Conservation (phyloP, 2,888 invertebrate genomes). For the Zonitis immaculata region DNA sequence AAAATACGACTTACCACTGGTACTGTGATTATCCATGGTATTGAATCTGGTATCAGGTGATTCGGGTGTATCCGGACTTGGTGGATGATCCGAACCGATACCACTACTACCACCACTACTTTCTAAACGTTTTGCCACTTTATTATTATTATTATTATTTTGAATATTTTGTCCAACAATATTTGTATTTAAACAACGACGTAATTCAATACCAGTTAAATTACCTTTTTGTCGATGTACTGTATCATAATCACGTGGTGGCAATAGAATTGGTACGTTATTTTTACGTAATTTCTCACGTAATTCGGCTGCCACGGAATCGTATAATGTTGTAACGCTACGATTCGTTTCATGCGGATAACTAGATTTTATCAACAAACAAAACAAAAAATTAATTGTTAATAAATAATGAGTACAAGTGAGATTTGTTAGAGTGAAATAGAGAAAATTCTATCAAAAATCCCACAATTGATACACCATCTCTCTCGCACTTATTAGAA, state of each 20-base stretch:
- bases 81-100: conserved; percentile 84
- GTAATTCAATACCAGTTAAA: conserved; percentile 65
- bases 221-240: conserved; percentile 75
- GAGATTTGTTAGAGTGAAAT: too few species aligned
- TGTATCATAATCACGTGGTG: conserved; percentile 93
- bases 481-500: too few species aligned
- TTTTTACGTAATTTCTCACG: conserved; percentile 64
- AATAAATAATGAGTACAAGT: too few species aligned
- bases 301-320: conserved; percentile 87
- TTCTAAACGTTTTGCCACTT: conserved; percentile 36
- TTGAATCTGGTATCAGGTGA: conserved; percentile 46
- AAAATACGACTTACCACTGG: conserved; percentile 55
- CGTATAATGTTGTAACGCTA: conserved; percentile 73
- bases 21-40: conserved; percentile 57
- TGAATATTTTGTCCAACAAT: conserved; percentile 56
- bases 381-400: too few species aligned
- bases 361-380: conserved; percentile 26
- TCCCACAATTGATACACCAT: too few species aligned
- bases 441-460: too few species aligned
- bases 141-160: too few species aligned
- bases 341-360: conserved; percentile 46
- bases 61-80: conserved; percentile 64
- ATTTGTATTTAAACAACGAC: conserved; percentile 66
- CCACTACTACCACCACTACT: conserved; percentile 74
- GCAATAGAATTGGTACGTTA: conserved; percentile 71